Evolutionary conservation across 2,888 invertebrate species (phyloP).

Genomic region (Ecdyonurus torrentis): DNA sequence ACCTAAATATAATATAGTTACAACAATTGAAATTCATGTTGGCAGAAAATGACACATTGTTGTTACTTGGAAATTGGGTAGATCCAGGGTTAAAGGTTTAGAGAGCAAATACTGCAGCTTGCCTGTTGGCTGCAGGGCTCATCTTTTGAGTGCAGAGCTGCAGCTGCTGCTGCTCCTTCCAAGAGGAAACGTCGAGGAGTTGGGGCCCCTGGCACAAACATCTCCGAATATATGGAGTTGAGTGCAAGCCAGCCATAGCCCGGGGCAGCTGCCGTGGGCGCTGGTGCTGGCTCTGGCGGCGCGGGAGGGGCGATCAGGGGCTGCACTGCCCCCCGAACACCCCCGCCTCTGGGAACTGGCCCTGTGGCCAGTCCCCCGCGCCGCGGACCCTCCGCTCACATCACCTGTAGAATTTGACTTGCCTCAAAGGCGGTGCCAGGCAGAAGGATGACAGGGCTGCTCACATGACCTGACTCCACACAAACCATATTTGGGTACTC

Average conservation of each 20-base stretch:
- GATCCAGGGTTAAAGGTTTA: slow-evolving; percentile 16
- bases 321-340: neutral
- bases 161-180: slow-evolving; percentile 5
- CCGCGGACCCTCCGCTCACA: slow-evolving; percentile 33
- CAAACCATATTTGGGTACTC: slow-evolving; percentile 95
- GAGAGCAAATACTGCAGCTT: slow-evolving; percentile 19
- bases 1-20: too few species aligned
- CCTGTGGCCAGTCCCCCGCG: slow-evolving; percentile 12
- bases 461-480: slow-evolving; percentile 85
- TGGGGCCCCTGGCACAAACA: slow-evolving; percentile 13
- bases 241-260: slow-evolving; percentile 17
- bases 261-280: slow-evolving; percentile 12
- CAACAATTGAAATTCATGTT: too few species aligned
- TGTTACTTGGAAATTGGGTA: too few species aligned
- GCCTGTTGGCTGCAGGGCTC: slow-evolving; percentile 16
- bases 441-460: slow-evolving; percentile 68
- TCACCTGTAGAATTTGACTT: slow-evolving; percentile 74
- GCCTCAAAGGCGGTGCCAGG: slow-evolving; percentile 87
- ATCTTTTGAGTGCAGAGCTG: slow-evolving; percentile 11
- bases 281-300: neutral
- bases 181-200: neutral
- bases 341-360: slow-evolving; percentile 11
- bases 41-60: too few species aligned
- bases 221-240: slow-evolving; percentile 16
- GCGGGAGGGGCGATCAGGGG: neutral